phyloP scores from a whole-genome alignment of 2,797 vertebrate genomes.

The Selene dorsalis region DNA sequence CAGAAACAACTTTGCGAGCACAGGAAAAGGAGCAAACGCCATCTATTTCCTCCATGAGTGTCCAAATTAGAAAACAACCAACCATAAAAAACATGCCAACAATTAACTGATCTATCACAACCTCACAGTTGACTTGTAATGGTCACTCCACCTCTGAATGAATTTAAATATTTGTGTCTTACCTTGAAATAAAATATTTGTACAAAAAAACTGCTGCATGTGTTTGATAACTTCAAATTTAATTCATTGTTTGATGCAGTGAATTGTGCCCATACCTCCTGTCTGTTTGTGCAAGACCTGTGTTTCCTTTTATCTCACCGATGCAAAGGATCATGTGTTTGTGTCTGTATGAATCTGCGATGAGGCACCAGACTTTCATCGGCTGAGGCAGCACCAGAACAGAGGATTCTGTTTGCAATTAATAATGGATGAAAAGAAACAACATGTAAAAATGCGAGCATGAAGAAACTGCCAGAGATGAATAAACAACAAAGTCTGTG shows the following conservation, averaged over 20 bases:
- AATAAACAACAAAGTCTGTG: conserved; percentile 40
- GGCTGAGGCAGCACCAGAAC: conserved; percentile 42
- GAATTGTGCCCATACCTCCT: conserved; percentile 8
- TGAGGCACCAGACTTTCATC: conserved; percentile 35
- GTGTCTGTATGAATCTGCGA: conserved; percentile 34
- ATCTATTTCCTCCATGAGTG: not conserved
- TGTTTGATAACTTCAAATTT: conserved; percentile 18
- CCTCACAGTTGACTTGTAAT: not conserved
- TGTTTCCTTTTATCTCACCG: conserved; percentile 22
- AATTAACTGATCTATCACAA: conserved; percentile 18
- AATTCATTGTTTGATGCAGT: conserved; percentile 10
- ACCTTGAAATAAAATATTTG: conserved; percentile 82
- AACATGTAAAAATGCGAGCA: conserved; percentile 27
- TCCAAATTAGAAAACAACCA: conserved; percentile 14
- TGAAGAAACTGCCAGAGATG: conserved; percentile 35
- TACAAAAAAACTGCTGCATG: conserved; percentile 54
- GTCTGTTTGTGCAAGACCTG: conserved; percentile 6
- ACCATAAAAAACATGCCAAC: not conserved
- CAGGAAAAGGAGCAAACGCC: conserved; percentile 16
- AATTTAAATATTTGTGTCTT: conserved; percentile 64
- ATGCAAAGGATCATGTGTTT: conserved; percentile 7
- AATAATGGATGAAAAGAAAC: conserved; percentile 70
- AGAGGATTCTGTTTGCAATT: conserved; percentile 46
- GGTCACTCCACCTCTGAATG: conserved; percentile 22
- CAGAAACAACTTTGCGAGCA: conserved; percentile 9